Evolutionary conservation across 1,140 invertebrate genomes (phyloP).

Genomic region (Apis dorsata): DNA sequence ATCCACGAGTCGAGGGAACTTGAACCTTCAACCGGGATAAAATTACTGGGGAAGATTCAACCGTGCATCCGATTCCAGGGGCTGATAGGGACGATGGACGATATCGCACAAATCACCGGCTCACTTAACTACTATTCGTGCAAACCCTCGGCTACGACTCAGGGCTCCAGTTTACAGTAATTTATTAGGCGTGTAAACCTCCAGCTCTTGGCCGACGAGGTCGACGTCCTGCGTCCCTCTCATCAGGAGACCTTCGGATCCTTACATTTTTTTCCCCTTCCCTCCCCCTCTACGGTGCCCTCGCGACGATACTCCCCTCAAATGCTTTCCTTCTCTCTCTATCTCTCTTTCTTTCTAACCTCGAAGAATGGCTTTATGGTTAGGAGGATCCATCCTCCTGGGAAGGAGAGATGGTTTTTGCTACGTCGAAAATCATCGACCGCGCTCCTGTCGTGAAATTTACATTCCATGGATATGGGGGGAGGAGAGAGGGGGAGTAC

Average conservation of each 20-base stretch:
- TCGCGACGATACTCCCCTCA: background rate
- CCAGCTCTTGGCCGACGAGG: conserved; percentile 49
- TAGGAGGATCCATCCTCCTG: background rate
- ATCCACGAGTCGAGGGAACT: conserved; percentile 65
- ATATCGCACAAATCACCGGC: conserved; percentile 76
- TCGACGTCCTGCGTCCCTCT: conserved; percentile 67
- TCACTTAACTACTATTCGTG: conserved; percentile 72
- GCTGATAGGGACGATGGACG: conserved; percentile 72
- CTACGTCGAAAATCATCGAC: conserved; percentile 6
- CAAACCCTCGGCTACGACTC: conserved; percentile 48
- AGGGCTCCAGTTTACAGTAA: conserved; percentile 75
- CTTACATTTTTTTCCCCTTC: conserved; percentile 20
- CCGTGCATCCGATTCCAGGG: conserved; percentile 72
- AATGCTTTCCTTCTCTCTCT: background rate
- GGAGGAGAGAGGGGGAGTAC: too few species aligned
- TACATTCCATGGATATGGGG: background rate
- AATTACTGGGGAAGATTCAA: conserved; percentile 73
- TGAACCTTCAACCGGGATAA: conserved; percentile 74
- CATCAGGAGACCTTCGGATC: conserved; percentile 48
- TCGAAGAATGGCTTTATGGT: too few species aligned
- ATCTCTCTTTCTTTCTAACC: background rate
- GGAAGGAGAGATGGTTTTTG: background rate
- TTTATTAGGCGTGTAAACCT: conserved; percentile 75
- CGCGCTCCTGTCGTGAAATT: conserved; percentile 21
- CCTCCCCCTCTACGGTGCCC: background rate